Base-by-base conservation (phyloP, 1,140 invertebrate species). In the Schlechtendalia chinensis region DNA sequence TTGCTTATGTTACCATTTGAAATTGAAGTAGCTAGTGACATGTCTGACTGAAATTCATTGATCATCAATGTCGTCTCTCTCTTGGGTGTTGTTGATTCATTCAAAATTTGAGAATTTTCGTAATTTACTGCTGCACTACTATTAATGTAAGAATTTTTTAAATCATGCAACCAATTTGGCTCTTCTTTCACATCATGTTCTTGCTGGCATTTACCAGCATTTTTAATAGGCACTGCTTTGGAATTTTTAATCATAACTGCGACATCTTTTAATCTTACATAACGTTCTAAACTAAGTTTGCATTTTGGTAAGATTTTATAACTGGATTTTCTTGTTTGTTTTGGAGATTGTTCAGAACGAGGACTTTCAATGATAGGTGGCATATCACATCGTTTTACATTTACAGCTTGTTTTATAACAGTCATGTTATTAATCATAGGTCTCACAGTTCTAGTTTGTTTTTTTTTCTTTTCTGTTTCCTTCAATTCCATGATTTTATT, bases 211-310 rank as follows among this genome's bases (percentile, higher is more conserved):
- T 63, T 63, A 27, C 32, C 22, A 24, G n/a, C 1, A 27, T 22
- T 61, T 53, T 61, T 22, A 79, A 47, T 29, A 27, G 19, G 12
- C 24, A 79, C 75, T 11, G 58, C 1, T 63, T 79, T 79, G 6
- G 75, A 79, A 17, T 63, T 63, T 61, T 79, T 79, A 12, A 63
- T 63, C 22, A 79, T 5, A 45, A 17, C 27, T 3, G 56, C 39
- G 19, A 79, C 75, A 63, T 79, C 75, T 29, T 79, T 79, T 53
- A 79, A 79, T 27, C 75, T 45, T 47, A 63, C 75, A 63, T 79
- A 79, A 5, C 58, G 58, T 63, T 79, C 75, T 5, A 29, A 19
- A 63, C 1, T 79, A 22, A 59, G 72, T 59, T 77, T 77, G 10
- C 32, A 22, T 5, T 47, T 32, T 27, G 75, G 39, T 61, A 39